These are phyloP conservation scores for Teinopalpus imperialis DNA, from an alignment of 2,888 invertebrate species.

Conservation along the genomic window DNA sequence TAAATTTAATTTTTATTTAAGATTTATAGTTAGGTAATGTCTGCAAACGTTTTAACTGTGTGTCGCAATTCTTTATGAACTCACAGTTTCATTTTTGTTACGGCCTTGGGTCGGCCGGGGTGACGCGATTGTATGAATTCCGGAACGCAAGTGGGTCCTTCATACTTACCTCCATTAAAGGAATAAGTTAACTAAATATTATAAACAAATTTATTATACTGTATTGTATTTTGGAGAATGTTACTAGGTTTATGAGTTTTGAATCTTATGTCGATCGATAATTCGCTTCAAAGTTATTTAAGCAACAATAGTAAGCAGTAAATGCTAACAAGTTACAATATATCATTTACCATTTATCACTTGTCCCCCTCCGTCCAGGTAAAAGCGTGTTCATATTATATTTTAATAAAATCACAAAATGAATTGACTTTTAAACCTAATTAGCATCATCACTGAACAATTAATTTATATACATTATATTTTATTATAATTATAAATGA, in stretches of 20 bases:
- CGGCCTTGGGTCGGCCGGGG: slow-evolving; percentile 39
- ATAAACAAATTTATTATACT: too few relatives aligned
- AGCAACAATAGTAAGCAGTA: too few relatives aligned
- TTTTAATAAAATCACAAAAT: slow-evolving; percentile 49
- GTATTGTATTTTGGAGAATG: too few relatives aligned
- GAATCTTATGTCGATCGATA: neutral
- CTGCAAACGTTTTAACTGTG: slow-evolving; percentile 55
- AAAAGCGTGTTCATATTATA: slow-evolving; percentile 69
- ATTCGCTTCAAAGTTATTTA: neutral
- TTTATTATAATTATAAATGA: neutral
- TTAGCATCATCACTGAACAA: too few relatives aligned
- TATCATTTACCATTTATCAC: slow-evolving; percentile 48
- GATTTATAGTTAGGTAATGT: slow-evolving; percentile 69
- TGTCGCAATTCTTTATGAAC: slow-evolving; percentile 54
- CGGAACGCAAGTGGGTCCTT: slow-evolving; percentile 43
- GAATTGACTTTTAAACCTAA: slow-evolving; percentile 44
- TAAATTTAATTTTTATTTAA: slow-evolving; percentile 72
- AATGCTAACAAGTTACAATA: too few relatives aligned
- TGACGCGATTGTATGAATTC: slow-evolving; percentile 58
- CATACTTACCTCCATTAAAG: too few relatives aligned
- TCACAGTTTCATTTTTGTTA: slow-evolving; percentile 31
- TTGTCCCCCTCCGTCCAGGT: slow-evolving; percentile 75
- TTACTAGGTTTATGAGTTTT: too few relatives aligned
- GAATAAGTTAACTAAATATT: too few relatives aligned
- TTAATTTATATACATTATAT: slow-evolving; percentile 6